These are phyloP conservation scores for Parnassius orleans DNA, from an alignment of 2,888 invertebrate genomes.

Conservation along the genomic window DNA sequence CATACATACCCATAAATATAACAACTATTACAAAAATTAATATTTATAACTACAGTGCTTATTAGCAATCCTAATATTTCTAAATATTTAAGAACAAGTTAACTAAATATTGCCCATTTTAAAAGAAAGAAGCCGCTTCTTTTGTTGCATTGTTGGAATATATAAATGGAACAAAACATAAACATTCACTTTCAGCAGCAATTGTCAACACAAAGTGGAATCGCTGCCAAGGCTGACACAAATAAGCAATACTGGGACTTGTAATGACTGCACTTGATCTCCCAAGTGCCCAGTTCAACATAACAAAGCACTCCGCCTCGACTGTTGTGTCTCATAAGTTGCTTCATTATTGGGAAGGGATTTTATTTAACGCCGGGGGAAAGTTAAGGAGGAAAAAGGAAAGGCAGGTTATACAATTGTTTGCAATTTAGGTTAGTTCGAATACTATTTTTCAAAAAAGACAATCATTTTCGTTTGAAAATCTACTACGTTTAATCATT, in stretches of 20 bases:
- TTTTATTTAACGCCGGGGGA: neutral
- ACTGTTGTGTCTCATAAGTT: neutral
- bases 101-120: neutral
- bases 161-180: conserved; percentile 16
- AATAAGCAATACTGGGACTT: conserved; percentile 2
- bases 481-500: too few species aligned
- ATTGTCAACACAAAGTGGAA: conserved; percentile 2
- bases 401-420: too few species aligned
- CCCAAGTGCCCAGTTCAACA: conserved; percentile 3
- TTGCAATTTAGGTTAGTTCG: too few species aligned
- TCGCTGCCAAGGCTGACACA: conserved; percentile 8
- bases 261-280: conserved; percentile 10
- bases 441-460: too few species aligned
- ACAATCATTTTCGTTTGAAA: too few species aligned
- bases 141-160: conserved; percentile 16
- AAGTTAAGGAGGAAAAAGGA: too few species aligned
- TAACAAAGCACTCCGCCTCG: conserved; percentile 4
- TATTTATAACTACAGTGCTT: too few species aligned
- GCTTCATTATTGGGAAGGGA: conserved; percentile 7
- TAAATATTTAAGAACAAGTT: too few species aligned
- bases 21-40: too few species aligned
- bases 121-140: conserved; percentile 23
- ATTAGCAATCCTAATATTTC: too few species aligned
- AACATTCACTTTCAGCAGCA: neutral
- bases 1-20: too few species aligned